These are phyloP conservation scores for Xenopus borealis DNA, from an alignment of 2,113 vertebrate genomes.

Conservation along the genomic window DNA sequence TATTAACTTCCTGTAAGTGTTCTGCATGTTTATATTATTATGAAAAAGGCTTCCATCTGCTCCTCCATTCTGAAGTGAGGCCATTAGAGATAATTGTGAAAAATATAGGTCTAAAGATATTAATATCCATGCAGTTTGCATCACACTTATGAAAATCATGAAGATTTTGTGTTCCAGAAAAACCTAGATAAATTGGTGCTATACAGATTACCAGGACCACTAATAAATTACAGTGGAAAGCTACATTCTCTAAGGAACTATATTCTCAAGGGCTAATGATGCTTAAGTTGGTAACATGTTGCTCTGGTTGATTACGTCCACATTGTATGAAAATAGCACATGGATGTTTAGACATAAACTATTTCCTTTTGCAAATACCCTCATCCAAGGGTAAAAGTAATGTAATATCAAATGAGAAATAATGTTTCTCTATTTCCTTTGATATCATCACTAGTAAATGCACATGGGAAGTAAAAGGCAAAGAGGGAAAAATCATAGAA, in stretches of 20 bases:
- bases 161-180: not conserved
- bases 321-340: constrained; percentile 13
- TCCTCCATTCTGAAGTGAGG: too few relatives aligned
- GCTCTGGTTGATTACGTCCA: constrained; percentile 17
- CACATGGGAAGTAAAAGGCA: too few relatives aligned
- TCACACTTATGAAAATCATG: constrained; percentile 23
- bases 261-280: constrained; percentile 26
- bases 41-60: too few relatives aligned
- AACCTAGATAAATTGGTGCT: constrained; percentile 19
- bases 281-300: constrained; percentile 20
- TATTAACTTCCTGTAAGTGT: too few relatives aligned
- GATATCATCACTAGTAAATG: too few relatives aligned
- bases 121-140: constrained; percentile 3
- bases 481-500: too few relatives aligned
- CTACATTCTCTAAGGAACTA: constrained; percentile 8
- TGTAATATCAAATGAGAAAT: too few relatives aligned
- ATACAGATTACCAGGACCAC: constrained; percentile 25
- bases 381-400: too few relatives aligned
- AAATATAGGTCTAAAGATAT: not conserved
- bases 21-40: too few relatives aligned
- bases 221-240: constrained; percentile 29
- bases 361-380: not conserved
- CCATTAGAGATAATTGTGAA: too few relatives aligned
- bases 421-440: too few relatives aligned
- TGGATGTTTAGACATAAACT: constrained; percentile 20